Percentiles rank a stretch among this genome's conserved stretches.
phyloP scores from a whole-genome alignment of 2,888 invertebrate genomes.

The Cryptocephalus moraei region DNA sequence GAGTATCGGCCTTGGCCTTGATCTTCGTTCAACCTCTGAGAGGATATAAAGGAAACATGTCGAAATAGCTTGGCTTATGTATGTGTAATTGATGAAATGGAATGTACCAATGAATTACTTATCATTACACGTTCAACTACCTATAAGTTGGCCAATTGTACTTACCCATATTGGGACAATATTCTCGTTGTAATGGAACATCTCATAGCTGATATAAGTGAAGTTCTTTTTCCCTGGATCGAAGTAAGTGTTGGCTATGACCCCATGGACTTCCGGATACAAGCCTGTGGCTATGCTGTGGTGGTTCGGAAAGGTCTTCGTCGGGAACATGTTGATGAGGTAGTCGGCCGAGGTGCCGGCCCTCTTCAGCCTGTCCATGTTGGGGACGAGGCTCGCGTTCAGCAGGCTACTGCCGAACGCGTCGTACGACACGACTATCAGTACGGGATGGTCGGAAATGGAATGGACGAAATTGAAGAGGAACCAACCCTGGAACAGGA shows the following conservation, averaged over 20 bases:
- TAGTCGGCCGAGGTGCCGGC: constrained; percentile 48
- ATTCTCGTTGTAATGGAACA: constrained; percentile 47
- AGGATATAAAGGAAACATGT: too few species aligned
- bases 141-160: neutral
- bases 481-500: too few species aligned
- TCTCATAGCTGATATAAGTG: constrained; percentile 31
- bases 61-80: too few species aligned
- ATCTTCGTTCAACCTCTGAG: constrained; percentile 47
- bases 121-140: too few species aligned
- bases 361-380: constrained; percentile 44
- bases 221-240: constrained; percentile 38
- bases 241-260: constrained; percentile 51
- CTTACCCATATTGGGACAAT: constrained; percentile 51
- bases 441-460: constrained; percentile 37
- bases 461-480: neutral
- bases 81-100: too few species aligned
- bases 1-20: constrained; percentile 43
- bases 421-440: constrained; percentile 58
- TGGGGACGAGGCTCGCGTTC: constrained; percentile 45
- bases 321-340: constrained; percentile 53
- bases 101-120: too few species aligned
- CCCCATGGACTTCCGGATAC: constrained; percentile 58
- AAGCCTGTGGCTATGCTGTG: constrained; percentile 61
- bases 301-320: constrained; percentile 69
- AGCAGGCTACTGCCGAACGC: constrained; percentile 62